Percentiles rank a stretch among this genome's conserved stretches.
Conservation (phyloP, 1,140 invertebrate genomes). For the Anadara kagoshimensis region DNA sequence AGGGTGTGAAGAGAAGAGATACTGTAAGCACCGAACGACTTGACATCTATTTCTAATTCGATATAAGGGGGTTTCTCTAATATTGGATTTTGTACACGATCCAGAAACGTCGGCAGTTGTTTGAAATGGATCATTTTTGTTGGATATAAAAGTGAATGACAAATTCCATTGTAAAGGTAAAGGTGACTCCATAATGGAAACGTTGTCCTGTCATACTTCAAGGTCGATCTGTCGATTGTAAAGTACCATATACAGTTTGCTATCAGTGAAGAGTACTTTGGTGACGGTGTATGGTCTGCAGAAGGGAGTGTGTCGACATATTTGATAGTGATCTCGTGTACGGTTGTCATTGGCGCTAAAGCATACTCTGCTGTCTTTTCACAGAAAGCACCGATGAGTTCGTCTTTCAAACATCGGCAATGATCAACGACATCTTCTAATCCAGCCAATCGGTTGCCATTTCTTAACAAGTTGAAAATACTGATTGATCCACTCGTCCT, state of each 20-base stretch:
- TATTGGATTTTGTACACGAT: background rate
- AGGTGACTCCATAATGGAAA: conserved; percentile 3
- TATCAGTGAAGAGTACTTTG: background rate
- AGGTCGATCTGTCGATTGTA: background rate
- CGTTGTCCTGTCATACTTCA: conserved; percentile 5
- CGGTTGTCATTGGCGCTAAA: background rate
- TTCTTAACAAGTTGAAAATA: background rate
- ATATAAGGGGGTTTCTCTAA: background rate
- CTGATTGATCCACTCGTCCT: conserved; percentile 2
- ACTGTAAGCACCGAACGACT: conserved; percentile 12
- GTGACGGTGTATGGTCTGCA: background rate
- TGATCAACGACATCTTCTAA: conserved; percentile 10
- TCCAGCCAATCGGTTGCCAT: background rate
- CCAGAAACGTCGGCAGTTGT: too few species aligned
- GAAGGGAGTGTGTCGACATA: conserved; percentile 2
- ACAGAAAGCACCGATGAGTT: background rate
- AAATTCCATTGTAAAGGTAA: background rate
- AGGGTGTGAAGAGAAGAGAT: background rate
- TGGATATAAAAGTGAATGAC: background rate
- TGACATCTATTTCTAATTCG: conserved; percentile 7
- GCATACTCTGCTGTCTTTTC: background rate
- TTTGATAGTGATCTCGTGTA: conserved; percentile 3
- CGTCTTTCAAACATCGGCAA: background rate
- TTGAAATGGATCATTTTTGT: too few species aligned
- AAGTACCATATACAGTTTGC: conserved; percentile 5